phyloP scores from a whole-genome alignment of 53 echinoderm and acorn worm genomes.

The Patiria pectinifera region DNA sequence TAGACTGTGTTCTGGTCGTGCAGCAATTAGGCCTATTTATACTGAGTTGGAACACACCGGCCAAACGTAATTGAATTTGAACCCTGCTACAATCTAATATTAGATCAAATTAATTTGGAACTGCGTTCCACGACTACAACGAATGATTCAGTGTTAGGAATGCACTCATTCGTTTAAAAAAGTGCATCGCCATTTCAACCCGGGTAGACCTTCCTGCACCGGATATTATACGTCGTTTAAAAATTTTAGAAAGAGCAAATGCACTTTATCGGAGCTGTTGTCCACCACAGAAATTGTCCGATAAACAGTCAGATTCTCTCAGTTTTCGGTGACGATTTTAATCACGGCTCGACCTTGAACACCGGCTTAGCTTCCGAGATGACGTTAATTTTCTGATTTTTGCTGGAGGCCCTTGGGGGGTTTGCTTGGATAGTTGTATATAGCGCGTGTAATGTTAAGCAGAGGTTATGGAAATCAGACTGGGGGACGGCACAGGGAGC shows the following conservation, averaged over 20 bases:
- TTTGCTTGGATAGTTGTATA: not conserved
- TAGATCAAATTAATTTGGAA: constrained; percentile 33
- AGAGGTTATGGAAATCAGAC: constrained; percentile 47
- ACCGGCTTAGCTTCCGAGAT: constrained; percentile 18
- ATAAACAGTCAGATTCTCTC: constrained; percentile 28
- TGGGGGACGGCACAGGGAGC: not conserved
- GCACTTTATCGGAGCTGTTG: not conserved
- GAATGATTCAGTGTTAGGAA: constrained; percentile 18
- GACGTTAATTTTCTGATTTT: constrained; percentile 35
- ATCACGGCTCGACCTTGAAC: constrained; percentile 42
- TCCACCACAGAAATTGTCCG: not conserved
- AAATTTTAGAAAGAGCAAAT: not conserved
- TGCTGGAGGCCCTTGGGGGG: not conserved
- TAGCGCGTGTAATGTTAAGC: not conserved
- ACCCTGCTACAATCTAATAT: constrained; percentile 17
- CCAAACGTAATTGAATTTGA: not conserved
- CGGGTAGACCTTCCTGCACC: not conserved
- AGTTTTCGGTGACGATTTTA: constrained; percentile 25
- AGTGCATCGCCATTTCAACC: constrained; percentile 43
- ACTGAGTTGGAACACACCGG: not conserved
- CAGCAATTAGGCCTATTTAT: constrained; percentile 14
- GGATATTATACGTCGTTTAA: constrained; percentile 6
- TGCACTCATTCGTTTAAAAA: not conserved
- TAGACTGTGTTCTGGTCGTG: constrained; percentile 5
- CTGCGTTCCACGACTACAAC: constrained; percentile 1